Base-by-base conservation (phyloP, 2,888 invertebrate genomes). In the Drosophila falleni region DNA sequence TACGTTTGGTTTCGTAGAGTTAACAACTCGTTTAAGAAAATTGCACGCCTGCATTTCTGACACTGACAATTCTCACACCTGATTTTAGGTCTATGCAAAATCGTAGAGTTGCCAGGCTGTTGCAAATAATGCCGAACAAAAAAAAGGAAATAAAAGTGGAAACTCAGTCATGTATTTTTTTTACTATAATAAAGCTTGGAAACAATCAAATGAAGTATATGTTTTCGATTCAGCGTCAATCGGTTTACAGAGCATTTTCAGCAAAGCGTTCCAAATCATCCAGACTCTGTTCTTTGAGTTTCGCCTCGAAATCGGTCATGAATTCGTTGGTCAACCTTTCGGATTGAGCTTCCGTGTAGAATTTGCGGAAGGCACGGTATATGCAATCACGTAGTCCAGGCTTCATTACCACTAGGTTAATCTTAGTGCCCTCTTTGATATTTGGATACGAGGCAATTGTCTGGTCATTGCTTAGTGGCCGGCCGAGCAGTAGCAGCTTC, bases 351-450 rank as follows among this genome's bases (percentile, higher is more conserved):
- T 96, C 96, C 23, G 94, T 93, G 83, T 94, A 94, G 83, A 94
- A 95, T 83, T 94, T 95, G 4, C 92, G 91, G 61, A 92, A 92
- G 0, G 88, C 86, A 0, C 91, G 87, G 44, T 86, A 80, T 8
- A 92, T 94, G 93, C 79, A 95, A 94, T 95, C 94, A 69, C 94
- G 93, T 0, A 97, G 91, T 0, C 95, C 95, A 8, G 94, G 94
- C 81, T 96, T 96, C 88, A 95, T 96, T 5, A 96, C 94, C 29
- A 96, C 93, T 67, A 97, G 92, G 89, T 95, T 95, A 47, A 97
- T 89, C 91, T 96, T 97, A 15, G 95, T 94, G 1, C 96, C 96
- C 71, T 96, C 96, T 91, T 95, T 95, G 37, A 97, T 95, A 74
- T 94, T 94, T 5, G 95, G 95, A 91, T 97, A 97, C 47, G 95